Conservation (phyloP, 2,888 invertebrate species). For the Eristalis intricaria region DNA sequence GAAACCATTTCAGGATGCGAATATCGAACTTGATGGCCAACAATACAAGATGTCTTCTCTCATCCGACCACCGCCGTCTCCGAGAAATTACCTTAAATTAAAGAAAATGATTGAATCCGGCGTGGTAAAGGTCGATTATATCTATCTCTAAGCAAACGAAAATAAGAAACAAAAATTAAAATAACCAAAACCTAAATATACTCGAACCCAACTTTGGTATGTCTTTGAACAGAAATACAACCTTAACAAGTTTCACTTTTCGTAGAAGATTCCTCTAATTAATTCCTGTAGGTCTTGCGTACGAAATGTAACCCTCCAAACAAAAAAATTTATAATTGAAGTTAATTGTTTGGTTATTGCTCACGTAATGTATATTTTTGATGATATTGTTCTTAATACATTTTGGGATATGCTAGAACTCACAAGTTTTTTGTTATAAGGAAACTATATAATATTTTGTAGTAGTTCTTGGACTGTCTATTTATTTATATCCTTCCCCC, state of each 20-base stretch:
- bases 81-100: constrained; percentile 77
- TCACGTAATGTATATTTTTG: background rate
- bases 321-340: background rate
- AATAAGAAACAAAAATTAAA: background rate
- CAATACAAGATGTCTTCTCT: constrained; percentile 78
- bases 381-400: background rate
- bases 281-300: background rate
- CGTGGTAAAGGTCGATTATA: constrained; percentile 77
- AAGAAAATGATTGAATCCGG: constrained; percentile 79
- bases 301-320: background rate
- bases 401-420: background rate
- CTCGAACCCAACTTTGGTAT: background rate
- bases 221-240: background rate
- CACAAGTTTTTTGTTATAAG: background rate
- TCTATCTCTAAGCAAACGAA: constrained; percentile 73
- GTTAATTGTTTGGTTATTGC: background rate
- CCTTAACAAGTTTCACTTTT: background rate
- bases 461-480: background rate
- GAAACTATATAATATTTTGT: background rate
- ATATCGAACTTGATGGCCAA: constrained; percentile 71
- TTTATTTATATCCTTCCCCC: background rate
- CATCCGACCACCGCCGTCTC: constrained; percentile 78
- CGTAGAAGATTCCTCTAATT: background rate
- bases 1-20: constrained; percentile 65
- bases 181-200: background rate